Evolutionary conservation across 2,113 vertebrate species (phyloP), one percentile per base, ranked within the genome.

Genomic region (Cacatua alba): DNA sequence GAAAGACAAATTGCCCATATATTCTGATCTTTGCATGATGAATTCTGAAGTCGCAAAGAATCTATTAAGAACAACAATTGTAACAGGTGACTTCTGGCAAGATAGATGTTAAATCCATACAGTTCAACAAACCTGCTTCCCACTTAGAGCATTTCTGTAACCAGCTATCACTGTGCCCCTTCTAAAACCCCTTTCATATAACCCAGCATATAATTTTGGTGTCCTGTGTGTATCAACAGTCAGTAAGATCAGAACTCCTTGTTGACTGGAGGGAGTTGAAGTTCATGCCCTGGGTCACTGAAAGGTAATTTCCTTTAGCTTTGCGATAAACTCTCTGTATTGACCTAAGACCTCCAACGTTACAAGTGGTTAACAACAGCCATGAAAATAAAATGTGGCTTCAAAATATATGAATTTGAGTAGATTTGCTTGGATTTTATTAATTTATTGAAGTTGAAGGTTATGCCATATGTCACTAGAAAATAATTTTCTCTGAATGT

Each of bases 401-500:
- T 72, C 70, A 89, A 96, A 96, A 93, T 83, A 94, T 80, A 81
- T 70, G 90, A 92, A 91, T 97, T 90, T 91, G 62, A 95, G 91
- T 64, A 90, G 95, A 95, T 96, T 95, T 96, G 48, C 92, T 89
- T 19, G 91, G 89, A 95, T 97, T 97, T 96, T 97, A 97, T 97
- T 97, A 97, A 97, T 97, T 97, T 97, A 81, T 92, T 89, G 94
- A 87, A 93, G 96, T 94, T 95, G 97, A 96, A 97, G 97, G 97
- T 97, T 97, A 92, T 94, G 93, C 96, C 97, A 93, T 97, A 97
- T 97, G 97, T 97, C 95, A 94, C 95, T 93, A 74, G 89, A 94
- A 97, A 96, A 97, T 97, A 97, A 97, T 97, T 97, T 97, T 93
- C 96, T 96, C 95, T 90, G 88, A 96, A 96, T 96, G 64, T 85